Conservation (phyloP, 2,888 invertebrate genomes). For the Platycnemis pennipes region DNA sequence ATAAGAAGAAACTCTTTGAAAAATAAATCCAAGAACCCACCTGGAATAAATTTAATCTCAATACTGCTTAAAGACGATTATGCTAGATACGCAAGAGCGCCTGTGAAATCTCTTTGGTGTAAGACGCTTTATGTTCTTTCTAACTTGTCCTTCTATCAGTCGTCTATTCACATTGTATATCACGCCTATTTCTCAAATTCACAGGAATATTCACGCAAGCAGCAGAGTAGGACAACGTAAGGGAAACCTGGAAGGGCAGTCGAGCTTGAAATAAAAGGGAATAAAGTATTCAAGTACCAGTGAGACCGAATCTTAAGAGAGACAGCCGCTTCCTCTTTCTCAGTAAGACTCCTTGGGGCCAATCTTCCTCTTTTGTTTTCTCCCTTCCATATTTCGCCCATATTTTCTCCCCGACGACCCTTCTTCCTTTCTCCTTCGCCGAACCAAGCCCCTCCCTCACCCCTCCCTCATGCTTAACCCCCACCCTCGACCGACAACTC, state of each 20-base stretch:
- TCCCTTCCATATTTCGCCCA: slow-evolving; percentile 1
- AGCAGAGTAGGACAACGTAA: background rate
- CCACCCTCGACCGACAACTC: too few relatives aligned
- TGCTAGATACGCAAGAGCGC: too few relatives aligned
- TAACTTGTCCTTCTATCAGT: background rate
- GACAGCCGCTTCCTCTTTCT: background rate
- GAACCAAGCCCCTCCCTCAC: background rate
- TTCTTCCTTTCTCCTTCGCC: background rate
- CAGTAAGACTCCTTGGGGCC: background rate
- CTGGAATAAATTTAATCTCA: background rate
- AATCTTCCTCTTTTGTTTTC: background rate
- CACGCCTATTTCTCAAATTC: background rate
- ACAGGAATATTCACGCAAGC: background rate
- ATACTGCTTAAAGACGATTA: too few relatives aligned
- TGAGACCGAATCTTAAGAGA: background rate
- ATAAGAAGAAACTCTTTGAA: too few relatives aligned
- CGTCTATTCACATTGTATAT: background rate
- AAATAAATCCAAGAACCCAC: too few relatives aligned
- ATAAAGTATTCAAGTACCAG: background rate
- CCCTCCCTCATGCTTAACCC: background rate
- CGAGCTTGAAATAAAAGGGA: background rate
- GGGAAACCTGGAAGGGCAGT: background rate
- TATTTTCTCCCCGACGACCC: background rate
- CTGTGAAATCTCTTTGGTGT: background rate
- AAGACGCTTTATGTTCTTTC: background rate